Evolutionary conservation across 2,888 invertebrate species (phyloP).

Genomic region (Ichneumoninae sp.): DNA sequence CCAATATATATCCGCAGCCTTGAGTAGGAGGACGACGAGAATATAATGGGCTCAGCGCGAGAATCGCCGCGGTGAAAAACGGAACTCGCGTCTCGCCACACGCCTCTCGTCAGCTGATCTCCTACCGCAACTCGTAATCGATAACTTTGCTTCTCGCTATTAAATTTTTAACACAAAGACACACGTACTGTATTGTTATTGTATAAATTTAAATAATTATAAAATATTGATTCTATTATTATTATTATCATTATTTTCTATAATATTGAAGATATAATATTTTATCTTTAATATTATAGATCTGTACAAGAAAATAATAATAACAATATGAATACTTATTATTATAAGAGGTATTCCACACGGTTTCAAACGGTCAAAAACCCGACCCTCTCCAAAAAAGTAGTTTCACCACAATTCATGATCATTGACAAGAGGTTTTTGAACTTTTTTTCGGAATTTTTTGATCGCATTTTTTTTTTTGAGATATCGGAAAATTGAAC

Average conservation of each 20-base stretch:
- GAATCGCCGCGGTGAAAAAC: slow-evolving; percentile 1
- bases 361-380: too few relatives aligned
- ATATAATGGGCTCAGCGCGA: background rate
- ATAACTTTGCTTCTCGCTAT: background rate
- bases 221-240: background rate
- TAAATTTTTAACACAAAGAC: background rate
- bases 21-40: slow-evolving; percentile 5
- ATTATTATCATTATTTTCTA: background rate
- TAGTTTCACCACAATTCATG: too few relatives aligned
- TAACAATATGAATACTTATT: too few relatives aligned
- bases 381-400: too few relatives aligned
- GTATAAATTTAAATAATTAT: too few relatives aligned
- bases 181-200: background rate
- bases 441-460: too few relatives aligned
- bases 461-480: too few relatives aligned
- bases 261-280: too few relatives aligned
- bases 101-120: slow-evolving; percentile 1
- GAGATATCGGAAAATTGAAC: too few relatives aligned
- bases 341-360: too few relatives aligned
- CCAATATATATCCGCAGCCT: slow-evolving; percentile 1
- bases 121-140: background rate
- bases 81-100: background rate
- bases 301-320: too few relatives aligned
- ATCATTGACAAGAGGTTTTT: too few relatives aligned
- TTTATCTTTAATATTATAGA: background rate